These are phyloP conservation scores for Noctua janthina DNA, from an alignment of 2,888 invertebrate genomes.

Conservation along the genomic window DNA sequence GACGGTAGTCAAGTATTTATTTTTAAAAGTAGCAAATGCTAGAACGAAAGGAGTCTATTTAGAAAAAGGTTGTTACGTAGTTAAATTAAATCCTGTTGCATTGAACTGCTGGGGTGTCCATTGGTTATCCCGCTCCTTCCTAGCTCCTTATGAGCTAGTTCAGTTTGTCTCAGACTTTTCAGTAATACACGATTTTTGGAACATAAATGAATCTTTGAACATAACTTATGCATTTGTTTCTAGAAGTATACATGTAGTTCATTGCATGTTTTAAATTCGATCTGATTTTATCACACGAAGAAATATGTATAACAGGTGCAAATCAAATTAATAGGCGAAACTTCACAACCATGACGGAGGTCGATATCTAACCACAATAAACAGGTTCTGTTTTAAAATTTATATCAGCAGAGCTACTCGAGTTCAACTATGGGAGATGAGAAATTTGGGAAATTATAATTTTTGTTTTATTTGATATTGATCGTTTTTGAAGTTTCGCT, in stretches of 20 bases:
- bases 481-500: neutral
- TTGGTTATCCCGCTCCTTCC: too few species aligned
- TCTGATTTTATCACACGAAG: neutral
- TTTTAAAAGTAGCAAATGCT: conserved; percentile 4
- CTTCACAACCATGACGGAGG: neutral
- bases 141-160: neutral
- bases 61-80: neutral
- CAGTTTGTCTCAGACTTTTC: neutral
- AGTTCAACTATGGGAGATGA: neutral
- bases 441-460: neutral
- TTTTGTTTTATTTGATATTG: neutral
- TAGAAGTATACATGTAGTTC: neutral
- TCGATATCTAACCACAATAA: neutral
- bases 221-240: neutral
- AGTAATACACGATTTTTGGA: neutral
- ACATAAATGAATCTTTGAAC: neutral
- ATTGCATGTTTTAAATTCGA: neutral
- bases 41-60: neutral
- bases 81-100: neutral
- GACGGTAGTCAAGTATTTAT: conserved; percentile 35
- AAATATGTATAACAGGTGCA: neutral
- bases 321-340: neutral
- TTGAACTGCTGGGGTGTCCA: neutral
- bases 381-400: neutral
- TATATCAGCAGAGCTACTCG: neutral